Conservation (phyloP, 1,140 invertebrate species). For the Magallana ariakensis region DNA sequence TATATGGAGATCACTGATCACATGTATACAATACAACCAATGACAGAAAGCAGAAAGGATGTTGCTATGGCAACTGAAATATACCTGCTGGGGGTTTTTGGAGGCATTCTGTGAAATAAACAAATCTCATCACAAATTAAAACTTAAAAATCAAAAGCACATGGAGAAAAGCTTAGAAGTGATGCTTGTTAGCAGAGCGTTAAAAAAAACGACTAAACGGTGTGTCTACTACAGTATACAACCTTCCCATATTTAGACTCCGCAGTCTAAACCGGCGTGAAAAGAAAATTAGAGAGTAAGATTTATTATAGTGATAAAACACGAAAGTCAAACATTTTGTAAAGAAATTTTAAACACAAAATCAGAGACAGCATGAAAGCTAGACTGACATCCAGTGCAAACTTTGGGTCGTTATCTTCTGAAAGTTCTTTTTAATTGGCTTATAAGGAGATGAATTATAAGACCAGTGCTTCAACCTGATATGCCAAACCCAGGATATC, state of each 20-base stretch:
- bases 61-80: slow-evolving; percentile 18
- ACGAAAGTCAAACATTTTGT: not conserved
- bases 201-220: not conserved
- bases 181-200: no score
- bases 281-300: not conserved
- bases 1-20: not conserved
- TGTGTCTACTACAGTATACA: not conserved
- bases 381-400: not conserved
- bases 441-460: no score
- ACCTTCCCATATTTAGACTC: slow-evolving; percentile 24
- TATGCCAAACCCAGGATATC: no score
- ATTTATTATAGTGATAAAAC: not conserved
- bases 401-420: no score
- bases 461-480: no score
- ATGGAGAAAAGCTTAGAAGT: no score
- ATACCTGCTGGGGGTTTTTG: slow-evolving; percentile 22
- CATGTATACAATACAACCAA: not conserved
- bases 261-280: not conserved
- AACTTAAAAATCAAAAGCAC: no score
- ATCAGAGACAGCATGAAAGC: not conserved
- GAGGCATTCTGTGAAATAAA: slow-evolving; percentile 26
- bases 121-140: not conserved
- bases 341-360: not conserved
- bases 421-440: no score
- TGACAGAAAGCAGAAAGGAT: not conserved